These are phyloP conservation scores for Dichetophora obliterata DNA, from an alignment of 2,888 invertebrate species.

Conservation along the genomic window DNA sequence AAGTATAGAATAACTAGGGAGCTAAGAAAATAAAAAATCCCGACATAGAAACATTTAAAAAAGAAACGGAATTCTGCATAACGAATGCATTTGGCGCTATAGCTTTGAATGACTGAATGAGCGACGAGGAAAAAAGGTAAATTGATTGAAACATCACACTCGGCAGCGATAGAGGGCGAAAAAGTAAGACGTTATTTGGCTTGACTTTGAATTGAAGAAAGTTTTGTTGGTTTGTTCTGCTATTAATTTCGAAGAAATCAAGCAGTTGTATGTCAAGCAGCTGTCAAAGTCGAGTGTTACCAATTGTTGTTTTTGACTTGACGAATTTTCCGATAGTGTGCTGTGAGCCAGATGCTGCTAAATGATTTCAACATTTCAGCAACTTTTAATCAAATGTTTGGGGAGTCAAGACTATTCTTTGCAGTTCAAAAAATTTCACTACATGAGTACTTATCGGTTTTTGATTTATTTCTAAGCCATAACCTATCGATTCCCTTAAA, in stretches of 20 bases:
- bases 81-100: slow-evolving; percentile 31
- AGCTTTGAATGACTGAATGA: slow-evolving; percentile 11
- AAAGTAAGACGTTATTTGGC: not conserved
- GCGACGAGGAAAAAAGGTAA: not conserved
- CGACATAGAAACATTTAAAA: not conserved
- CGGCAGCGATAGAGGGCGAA: not conserved
- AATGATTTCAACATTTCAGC: no score
- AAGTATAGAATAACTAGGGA: no score
- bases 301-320: not conserved
- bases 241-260: not conserved
- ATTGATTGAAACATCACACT: slow-evolving; percentile 13
- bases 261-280: not conserved
- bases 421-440: no score
- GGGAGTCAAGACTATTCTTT: no score
- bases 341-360: no score
- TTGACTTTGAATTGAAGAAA: not conserved
- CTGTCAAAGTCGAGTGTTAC: not conserved
- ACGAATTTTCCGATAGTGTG: no score
- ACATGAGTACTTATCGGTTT: no score
- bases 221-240: not conserved
- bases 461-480: no score
- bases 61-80: slow-evolving; percentile 5
- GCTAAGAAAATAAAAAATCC: no score
- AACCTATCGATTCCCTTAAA: no score
- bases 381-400: no score